A percentile compares a stretch with the other conserved stretches of the same genome.
These are phyloP conservation scores for Atta colombica DNA, from an alignment of 1,140 invertebrate genomes.

Conservation along the genomic window DNA sequence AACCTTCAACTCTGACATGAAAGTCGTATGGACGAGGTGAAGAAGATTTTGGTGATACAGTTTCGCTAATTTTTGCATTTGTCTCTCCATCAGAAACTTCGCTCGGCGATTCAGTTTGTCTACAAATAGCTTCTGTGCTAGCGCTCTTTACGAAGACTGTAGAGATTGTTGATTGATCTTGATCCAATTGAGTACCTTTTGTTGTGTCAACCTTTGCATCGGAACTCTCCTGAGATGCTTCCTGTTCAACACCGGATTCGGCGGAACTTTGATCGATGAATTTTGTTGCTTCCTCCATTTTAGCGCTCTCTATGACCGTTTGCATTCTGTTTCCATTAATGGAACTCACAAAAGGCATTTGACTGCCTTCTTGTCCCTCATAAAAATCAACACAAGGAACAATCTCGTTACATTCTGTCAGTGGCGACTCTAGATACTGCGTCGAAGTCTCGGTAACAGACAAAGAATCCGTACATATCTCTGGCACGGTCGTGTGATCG, in stretches of 20 bases:
- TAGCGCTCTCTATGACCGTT: slow-evolving; percentile 51
- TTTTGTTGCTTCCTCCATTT: slow-evolving; percentile 77
- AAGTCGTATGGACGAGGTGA: not conserved
- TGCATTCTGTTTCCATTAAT: slow-evolving; percentile 41
- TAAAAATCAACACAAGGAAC: slow-evolving; percentile 80
- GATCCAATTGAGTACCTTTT: not conserved
- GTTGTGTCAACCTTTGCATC: not conserved
- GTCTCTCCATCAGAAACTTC: slow-evolving; percentile 58
- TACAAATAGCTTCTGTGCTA: slow-evolving; percentile 21
- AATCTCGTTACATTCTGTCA: slow-evolving; percentile 84
- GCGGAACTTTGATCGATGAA: slow-evolving; percentile 84
- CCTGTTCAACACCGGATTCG: slow-evolving; percentile 77
- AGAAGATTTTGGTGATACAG: not conserved
- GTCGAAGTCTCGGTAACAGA: slow-evolving; percentile 84
- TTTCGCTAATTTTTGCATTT: not conserved
- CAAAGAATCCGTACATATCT: slow-evolving; percentile 74
- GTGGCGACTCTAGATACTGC: slow-evolving; percentile 83
- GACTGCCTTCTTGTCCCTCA: slow-evolving; percentile 74
- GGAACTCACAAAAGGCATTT: slow-evolving; percentile 40
- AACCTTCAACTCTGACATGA: not conserved
- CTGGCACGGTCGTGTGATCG: slow-evolving; percentile 80
- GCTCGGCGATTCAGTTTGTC: slow-evolving; percentile 52
- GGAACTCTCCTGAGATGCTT: slow-evolving; percentile 44
- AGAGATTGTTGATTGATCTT: not conserved
- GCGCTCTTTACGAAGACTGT: slow-evolving; percentile 39